Evolutionary conservation across 1,140 invertebrate species (phyloP), one percentile per base, ranked within the genome.

Genomic region (Drosophila sp.): DNA sequence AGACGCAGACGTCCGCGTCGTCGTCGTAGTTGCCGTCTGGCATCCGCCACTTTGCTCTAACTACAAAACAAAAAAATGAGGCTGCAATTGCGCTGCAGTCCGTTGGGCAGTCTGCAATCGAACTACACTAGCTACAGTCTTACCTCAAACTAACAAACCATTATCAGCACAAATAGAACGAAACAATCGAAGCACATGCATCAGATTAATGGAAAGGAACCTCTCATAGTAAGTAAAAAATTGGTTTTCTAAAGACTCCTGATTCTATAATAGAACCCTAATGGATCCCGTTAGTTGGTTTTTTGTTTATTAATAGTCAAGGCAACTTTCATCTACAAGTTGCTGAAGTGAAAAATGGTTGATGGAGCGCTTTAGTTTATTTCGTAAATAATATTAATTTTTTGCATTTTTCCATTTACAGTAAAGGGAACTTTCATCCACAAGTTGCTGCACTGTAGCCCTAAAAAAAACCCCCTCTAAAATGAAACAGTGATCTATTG

Each of bases 91-190:
- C 54, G 55, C 30, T 35, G 61, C 71, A 73, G 38, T 58, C 70
- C 61, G 62, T 32, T 76, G 73, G 73, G 57, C 72, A 76, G 72
- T 76, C 41, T 44, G 32, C 56, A 58, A 76, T 76, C 50, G 73
- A 75, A 76, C 72, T 41, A 68, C 50, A 68, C 72, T 50, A 1
- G 44, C 44, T 50, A 50, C 44, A 50, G 44, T 50, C 25, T 4
- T 3, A 50, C 44, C 44, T 50, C 1, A 32, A 5, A 4, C 6
- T 76, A 35, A 5, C 57, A 56, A 72, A 54, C 4, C 17, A 17
- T 23, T 33, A 33, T 33, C 5, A 33, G 3, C 32, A 33, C 32
- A 4, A 33, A 4, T 33, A 33, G 17, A 17, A 17, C 17, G 17
- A 17, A 17, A 17, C 17, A 17, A 17, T 17, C 17, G 17, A 17